These are phyloP conservation scores for Hirundichthys speculiger DNA, from an alignment of 2,113 vertebrate genomes.

Conservation along the genomic window DNA sequence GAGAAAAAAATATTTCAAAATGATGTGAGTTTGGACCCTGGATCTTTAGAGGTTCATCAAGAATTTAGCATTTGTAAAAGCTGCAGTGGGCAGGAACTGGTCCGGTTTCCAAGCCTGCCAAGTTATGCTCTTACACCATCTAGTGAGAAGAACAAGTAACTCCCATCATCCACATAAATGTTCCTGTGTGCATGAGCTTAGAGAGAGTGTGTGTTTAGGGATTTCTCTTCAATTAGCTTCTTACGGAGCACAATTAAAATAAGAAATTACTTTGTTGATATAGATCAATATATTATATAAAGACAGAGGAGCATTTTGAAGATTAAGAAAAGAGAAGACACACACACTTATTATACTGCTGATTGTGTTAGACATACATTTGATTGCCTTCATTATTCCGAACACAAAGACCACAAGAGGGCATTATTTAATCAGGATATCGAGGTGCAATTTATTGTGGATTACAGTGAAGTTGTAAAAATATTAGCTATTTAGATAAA, in stretches of 20 bases:
- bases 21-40: conserved; percentile 8
- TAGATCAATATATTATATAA: no score
- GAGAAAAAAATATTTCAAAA: neutral
- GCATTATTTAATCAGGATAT: conserved; percentile 52
- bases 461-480: neutral
- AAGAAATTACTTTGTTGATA: no score
- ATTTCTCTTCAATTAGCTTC: conserved; percentile 2
- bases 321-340: no score
- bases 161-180: conserved; percentile 11
- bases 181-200: conserved; percentile 5
- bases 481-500: conserved; percentile 2
- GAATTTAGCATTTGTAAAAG: conserved; percentile 10
- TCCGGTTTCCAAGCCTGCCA: conserved; percentile 13
- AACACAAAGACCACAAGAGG: conserved; percentile 50
- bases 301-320: no score
- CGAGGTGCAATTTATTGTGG: conserved; percentile 9
- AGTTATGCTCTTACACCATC: conserved; percentile 73
- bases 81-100: neutral
- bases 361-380: conserved; percentile 1
- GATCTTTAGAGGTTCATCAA: conserved; percentile 24
- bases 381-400: conserved; percentile 19
- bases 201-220: neutral
- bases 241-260: conserved; percentile 15
- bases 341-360: no score
- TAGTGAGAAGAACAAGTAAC: conserved; percentile 62